Evolutionary conservation across 2,888 invertebrate genomes (phyloP).

Genomic region (Macaria notata): DNA sequence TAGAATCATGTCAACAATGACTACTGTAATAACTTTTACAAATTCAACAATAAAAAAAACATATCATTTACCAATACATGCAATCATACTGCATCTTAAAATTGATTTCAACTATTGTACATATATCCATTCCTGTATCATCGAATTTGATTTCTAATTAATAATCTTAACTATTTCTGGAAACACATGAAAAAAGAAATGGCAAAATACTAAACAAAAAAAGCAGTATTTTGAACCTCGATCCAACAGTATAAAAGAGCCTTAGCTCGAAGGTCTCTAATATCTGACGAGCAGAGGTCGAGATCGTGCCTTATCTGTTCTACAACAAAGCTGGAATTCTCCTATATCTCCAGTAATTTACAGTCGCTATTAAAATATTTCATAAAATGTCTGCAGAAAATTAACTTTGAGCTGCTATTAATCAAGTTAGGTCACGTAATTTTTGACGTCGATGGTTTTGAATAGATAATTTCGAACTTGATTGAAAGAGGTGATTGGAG

Average conservation of each 20-base stretch:
- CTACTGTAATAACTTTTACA: too few relatives aligned
- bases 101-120: too few relatives aligned
- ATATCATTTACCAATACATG: too few relatives aligned
- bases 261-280: constrained; percentile 44
- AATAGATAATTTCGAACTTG: constrained; percentile 1
- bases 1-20: too few relatives aligned
- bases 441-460: constrained; percentile 4
- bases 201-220: too few relatives aligned
- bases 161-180: too few relatives aligned
- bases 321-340: constrained; percentile 45
- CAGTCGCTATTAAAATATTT: constrained; percentile 27
- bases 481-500: too few relatives aligned
- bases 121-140: too few relatives aligned
- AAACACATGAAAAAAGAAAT: too few relatives aligned
- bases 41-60: too few relatives aligned
- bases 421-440: constrained; percentile 10
- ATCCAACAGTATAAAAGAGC: constrained; percentile 20
- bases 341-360: constrained; percentile 43
- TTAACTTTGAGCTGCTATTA: constrained; percentile 10
- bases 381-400: constrained; percentile 21
- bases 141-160: too few relatives aligned
- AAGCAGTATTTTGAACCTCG: neutral
- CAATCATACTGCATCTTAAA: too few relatives aligned
- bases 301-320: constrained; percentile 53
- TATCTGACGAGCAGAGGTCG: constrained; percentile 37